phyloP scores from a whole-genome alignment of 2,797 vertebrate genomes.

The Otus scops region DNA sequence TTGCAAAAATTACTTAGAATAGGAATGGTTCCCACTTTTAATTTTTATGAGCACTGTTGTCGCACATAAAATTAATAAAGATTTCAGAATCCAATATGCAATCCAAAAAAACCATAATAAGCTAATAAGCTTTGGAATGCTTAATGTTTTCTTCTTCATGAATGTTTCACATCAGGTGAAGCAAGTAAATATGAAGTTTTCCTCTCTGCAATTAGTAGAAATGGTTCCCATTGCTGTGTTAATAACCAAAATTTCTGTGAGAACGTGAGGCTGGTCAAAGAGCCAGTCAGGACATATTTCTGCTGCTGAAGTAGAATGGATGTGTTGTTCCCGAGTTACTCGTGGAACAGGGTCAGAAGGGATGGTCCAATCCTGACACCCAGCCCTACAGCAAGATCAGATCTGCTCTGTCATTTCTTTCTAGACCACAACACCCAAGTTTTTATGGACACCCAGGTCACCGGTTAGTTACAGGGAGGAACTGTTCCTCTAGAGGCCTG shows the following conservation, averaged over 20 bases:
- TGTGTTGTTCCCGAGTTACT: too few relatives aligned
- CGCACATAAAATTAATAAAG: neutral
- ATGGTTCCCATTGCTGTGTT: neutral
- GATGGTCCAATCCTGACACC: too few relatives aligned
- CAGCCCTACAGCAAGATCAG: too few relatives aligned
- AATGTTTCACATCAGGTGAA: neutral
- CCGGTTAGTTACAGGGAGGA: too few relatives aligned
- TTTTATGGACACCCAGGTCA: too few relatives aligned
- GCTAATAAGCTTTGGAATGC: neutral
- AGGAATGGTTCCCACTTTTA: neutral
- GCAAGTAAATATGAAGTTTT: neutral
- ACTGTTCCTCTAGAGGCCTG: too few relatives aligned
- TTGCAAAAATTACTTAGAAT: neutral
- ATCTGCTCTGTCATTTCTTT: too few relatives aligned
- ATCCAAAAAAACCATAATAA: too few relatives aligned
- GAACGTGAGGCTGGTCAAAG: neutral
- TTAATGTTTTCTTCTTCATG: neutral
- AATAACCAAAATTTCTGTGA: neutral
- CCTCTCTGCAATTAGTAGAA: neutral
- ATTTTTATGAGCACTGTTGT: neutral
- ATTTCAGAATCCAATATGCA: neutral
- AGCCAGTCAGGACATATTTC: neutral
- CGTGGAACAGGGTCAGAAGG: too few relatives aligned
- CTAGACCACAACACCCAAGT: too few relatives aligned
- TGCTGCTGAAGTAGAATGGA: too few relatives aligned